phyloP scores from a whole-genome alignment of 2,113 vertebrate genomes.

The Callocephalon fimbriatum region DNA sequence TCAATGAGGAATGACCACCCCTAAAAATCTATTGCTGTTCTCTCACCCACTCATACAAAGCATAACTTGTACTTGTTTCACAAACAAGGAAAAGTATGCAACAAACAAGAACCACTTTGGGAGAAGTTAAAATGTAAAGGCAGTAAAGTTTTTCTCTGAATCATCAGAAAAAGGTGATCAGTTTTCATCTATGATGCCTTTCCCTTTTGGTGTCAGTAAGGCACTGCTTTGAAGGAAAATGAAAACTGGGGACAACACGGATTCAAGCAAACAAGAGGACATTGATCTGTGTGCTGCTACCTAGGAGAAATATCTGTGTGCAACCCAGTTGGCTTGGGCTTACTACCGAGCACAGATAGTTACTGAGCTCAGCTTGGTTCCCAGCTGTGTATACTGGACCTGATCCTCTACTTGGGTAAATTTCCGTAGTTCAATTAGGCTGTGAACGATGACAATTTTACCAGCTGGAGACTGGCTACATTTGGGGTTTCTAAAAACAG shows the following conservation, averaged over 20 bases:
- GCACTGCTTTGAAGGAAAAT: background rate
- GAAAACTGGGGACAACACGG: background rate
- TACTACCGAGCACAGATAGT: background rate
- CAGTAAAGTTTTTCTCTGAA: background rate
- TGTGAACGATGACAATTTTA: conserved; percentile 28
- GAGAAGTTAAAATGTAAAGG: background rate
- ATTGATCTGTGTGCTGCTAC: background rate
- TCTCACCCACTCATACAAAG: background rate
- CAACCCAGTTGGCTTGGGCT: background rate
- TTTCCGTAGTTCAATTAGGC: conserved; percentile 3
- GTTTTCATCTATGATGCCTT: background rate
- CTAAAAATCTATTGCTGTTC: background rate
- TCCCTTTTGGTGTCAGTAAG: background rate
- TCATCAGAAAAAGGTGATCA: background rate
- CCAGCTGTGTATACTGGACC: conserved; percentile 60
- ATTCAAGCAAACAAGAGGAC: background rate
- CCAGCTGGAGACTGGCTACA: conserved; percentile 13
- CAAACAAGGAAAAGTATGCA: background rate
- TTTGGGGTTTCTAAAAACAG: background rate
- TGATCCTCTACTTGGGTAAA: conserved; percentile 1
- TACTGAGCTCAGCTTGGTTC: conserved; percentile 38
- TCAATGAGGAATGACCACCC: background rate
- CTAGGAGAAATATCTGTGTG: background rate
- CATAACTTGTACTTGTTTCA: background rate
- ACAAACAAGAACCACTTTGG: background rate